Percentiles rank a stretch among this genome's conserved stretches.
phyloP scores from a whole-genome alignment of 2,797 vertebrate species.

The Gouania willdenowi region DNA sequence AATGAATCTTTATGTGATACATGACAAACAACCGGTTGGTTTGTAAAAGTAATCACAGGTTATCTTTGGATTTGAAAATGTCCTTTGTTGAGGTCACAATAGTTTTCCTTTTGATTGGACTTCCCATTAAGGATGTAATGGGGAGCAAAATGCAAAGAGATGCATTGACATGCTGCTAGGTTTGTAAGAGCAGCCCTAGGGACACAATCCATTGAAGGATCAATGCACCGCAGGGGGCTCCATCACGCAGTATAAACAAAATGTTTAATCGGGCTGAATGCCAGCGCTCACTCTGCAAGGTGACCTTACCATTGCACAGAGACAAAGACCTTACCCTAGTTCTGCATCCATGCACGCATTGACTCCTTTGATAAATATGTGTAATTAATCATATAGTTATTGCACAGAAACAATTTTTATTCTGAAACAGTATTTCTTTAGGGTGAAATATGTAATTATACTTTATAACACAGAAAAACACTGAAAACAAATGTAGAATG shows the following conservation, averaged over 20 bases:
- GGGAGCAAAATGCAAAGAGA: slow-evolving; percentile 21
- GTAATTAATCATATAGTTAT: too few relatives aligned
- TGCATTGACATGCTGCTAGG: slow-evolving; percentile 37
- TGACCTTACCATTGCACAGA: too few relatives aligned
- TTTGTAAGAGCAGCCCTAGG: slow-evolving; percentile 46
- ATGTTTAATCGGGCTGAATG: slow-evolving; percentile 41
- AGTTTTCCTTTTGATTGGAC: slow-evolving; percentile 29
- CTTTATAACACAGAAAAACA: too few relatives aligned
- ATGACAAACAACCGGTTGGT: too few relatives aligned
- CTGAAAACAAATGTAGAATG: too few relatives aligned
- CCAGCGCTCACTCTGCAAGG: slow-evolving; percentile 23
- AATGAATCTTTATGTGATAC: too few relatives aligned
- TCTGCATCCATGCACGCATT: slow-evolving; percentile 6
- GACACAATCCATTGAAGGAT: slow-evolving; percentile 53
- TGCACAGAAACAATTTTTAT: too few relatives aligned
- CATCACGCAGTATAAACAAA: slow-evolving; percentile 48
- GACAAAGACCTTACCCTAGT: slow-evolving; percentile 45
- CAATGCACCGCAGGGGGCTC: slow-evolving; percentile 49
- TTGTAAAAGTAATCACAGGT: too few relatives aligned
- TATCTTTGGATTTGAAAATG: slow-evolving; percentile 18
- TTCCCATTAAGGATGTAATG: slow-evolving; percentile 30
- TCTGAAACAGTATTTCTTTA: too few relatives aligned
- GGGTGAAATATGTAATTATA: too few relatives aligned
- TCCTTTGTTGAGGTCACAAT: slow-evolving; percentile 44
- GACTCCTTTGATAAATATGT: too few relatives aligned